phyloP scores from a whole-genome alignment of 2,113 vertebrate species.

The Proterorhinus semilunaris region DNA sequence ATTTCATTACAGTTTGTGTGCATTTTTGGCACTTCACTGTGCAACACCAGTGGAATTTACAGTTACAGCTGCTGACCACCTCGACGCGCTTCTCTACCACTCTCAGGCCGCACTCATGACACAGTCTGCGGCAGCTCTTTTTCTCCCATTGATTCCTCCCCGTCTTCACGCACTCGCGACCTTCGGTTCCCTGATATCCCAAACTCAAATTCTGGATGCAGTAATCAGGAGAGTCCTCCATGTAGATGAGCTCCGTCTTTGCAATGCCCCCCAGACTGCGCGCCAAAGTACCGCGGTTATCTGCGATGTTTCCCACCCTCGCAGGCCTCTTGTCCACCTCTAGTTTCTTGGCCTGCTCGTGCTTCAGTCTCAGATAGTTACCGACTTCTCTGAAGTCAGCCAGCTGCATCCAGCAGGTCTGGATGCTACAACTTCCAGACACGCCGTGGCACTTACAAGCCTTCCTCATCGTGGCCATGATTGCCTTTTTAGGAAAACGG shows the following conservation, averaged over 20 bases:
- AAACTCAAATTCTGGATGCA: conserved; percentile 86
- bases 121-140: conserved; percentile 86
- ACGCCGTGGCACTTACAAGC: conserved; percentile 96
- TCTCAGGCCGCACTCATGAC: conserved; percentile 86
- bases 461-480: conserved; percentile 87
- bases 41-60: conserved; percentile 97
- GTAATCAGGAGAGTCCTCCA: conserved; percentile 95
- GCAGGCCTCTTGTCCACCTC: conserved; percentile 87
- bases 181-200: conserved; percentile 87
- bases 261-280: conserved; percentile 82
- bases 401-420: conserved; percentile 96
- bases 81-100: conserved; percentile 82
- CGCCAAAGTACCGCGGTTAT: conserved; percentile 78
- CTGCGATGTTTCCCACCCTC: conserved; percentile 88
- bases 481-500: conserved; percentile 71
- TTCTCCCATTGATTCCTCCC: conserved; percentile 82
- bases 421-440: conserved; percentile 94
- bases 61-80: conserved; percentile 89
- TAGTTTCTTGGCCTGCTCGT: conserved; percentile 86
- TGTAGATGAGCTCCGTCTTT: conserved; percentile 83
- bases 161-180: conserved; percentile 87
- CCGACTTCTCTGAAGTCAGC: conserved; percentile 90
- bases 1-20: conserved; percentile 82
- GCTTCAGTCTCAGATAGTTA: conserved; percentile 88
- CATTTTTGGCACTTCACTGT: conserved; percentile 91